Evolutionary conservation across 2,113 vertebrate species (phyloP), one percentile per base, ranked within the genome.

Genomic region (Limnothrissa miodon): DNA sequence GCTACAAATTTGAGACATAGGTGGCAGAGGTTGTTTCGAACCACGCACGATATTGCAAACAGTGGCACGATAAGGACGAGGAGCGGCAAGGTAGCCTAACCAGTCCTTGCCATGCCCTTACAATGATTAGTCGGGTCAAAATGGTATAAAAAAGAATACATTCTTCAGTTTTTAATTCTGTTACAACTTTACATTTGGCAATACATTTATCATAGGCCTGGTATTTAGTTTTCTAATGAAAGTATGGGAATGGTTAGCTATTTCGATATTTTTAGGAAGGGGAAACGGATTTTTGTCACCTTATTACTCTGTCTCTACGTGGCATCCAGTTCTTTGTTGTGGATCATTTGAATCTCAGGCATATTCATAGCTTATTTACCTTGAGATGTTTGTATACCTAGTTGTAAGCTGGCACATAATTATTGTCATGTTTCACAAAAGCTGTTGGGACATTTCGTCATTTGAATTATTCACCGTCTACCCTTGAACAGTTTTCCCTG

Each of bases 401-500:
- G 53, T 11, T 82, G 25, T 39, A 70, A 81, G 79, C 66, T 25
- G 29, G 78, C 74, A 78, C 44, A 80, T 84, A 79, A 85, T 90
- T 88, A 83, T 83, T 66, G 42, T 81, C 45, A 81, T 78, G 45
- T 83, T 85, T 45, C 46, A 85, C 81, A 59, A 48, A 59, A 19
- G 83, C 82, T 83, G 53, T 42, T 42, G 70, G 81, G 53, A 84
- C 62, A 82, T 83, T 56, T 39, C 36, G 33, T 78, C 33, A 13
- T 80, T 80, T 90, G 45, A 80, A 89, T 90, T 81, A 88, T 90
- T 90, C 81, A 88, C 62, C 9, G 4, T 29, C n/a, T 45, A 51
- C 79, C 62, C 78, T 48, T 84, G 66, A 80, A 88, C 83, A 87
- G 79, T 78, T 88, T 85, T 44, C 85, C 83, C 85, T 79, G 45